Evolutionary conservation across 2,797 vertebrate genomes (phyloP), one percentile per base, ranked within the genome.

Genomic region (Cyprinella venusta): DNA sequence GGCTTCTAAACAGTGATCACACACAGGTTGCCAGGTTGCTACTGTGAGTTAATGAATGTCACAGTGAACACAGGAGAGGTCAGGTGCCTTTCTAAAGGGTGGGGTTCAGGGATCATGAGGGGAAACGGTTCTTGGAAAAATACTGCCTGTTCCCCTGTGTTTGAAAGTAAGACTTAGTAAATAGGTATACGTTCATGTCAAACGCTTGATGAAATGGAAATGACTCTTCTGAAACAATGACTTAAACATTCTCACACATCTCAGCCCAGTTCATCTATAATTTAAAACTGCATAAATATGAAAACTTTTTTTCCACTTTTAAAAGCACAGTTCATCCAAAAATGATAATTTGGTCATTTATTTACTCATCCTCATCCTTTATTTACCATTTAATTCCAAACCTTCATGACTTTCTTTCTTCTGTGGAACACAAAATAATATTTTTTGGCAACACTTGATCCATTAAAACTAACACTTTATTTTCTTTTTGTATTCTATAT

Each of bases 1-100:
- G 52, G 61, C 33, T 68, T 69, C 69, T 63, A 83, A 83, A 61
- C 82, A 38, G 82, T 10, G 82, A 78, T 78, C 75, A 45, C 52
- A 42, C 74, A 61, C 81, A 78, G 82, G 82, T 76, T 83, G 71
- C 81, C 81, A 76, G 81, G 81, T 48, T 83, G 75, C 82, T 50
- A 78, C 82, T 83, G 82, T 71, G 82, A 83, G 82, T 65, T 80
- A 80, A 83, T 75, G 61, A 69, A 79, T 74, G 80, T 85, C 74
- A 67, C 50, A 18, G n/a, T 48, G 80, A 82, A 56, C 59, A 65
- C 64, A 12, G 36, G 64, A 65, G 67, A 18, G 71, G 79, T 82
- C 81, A 82, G 61, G 67, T 74, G 81, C 59, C 12, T 50, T 83
- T 42, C 69, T 54, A 61, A 80, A 83, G 80, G 84, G 76, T 76